Conservation (phyloP, 2,113 vertebrate species). For the Bungarus multicinctus region DNA sequence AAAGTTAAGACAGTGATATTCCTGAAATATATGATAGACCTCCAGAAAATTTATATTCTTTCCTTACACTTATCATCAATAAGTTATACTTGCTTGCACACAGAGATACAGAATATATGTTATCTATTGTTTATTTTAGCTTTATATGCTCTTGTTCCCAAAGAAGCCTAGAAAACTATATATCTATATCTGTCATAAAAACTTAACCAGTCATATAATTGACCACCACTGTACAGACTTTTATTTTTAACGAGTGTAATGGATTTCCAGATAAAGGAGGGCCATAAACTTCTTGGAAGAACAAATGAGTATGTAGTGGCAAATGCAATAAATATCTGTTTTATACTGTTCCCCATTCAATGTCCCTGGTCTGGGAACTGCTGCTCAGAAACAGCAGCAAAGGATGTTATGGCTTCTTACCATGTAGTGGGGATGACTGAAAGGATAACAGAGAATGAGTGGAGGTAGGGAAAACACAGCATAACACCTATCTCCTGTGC, state of each 20-base stretch:
- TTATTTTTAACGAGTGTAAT: neutral
- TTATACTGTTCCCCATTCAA: neutral
- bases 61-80: neutral
- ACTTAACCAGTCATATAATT: neutral
- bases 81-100: neutral
- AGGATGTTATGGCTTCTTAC: neutral
- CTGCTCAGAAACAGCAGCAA: neutral
- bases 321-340: neutral
- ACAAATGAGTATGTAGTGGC: neutral
- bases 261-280: neutral
- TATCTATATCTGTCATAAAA: neutral
- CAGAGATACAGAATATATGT: neutral
- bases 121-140: neutral
- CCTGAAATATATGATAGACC: neutral
- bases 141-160: neutral
- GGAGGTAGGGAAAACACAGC: neutral
- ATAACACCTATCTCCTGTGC: neutral
- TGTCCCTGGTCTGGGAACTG: neutral
- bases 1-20: neutral
- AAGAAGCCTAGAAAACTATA: neutral
- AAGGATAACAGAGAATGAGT: neutral
- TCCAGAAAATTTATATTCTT: neutral
- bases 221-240: neutral
- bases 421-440: neutral
- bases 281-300: neutral